phyloP scores from a whole-genome alignment of 2,113 vertebrate genomes.

The Oceanodroma tethys region DNA sequence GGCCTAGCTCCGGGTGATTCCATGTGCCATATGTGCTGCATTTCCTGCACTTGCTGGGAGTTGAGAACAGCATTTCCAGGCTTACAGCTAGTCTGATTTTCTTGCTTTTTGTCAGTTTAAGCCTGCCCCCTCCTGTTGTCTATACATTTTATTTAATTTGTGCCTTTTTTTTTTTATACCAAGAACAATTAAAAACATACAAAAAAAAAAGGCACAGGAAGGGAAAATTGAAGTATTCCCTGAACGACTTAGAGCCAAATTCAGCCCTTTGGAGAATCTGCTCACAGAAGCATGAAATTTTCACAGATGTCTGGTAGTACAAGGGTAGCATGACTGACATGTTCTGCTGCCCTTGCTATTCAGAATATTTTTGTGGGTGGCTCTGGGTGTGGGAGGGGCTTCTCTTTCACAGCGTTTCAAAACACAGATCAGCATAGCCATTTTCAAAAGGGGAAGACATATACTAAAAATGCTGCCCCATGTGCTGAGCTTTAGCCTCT shows the following conservation, averaged over 20 bases:
- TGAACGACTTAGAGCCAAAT: background rate
- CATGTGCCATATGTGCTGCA: background rate
- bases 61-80: background rate
- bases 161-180: background rate
- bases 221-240: background rate
- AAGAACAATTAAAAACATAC: slow-evolving; percentile 40
- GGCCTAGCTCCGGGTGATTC: slow-evolving; percentile 15
- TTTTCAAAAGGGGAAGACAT: background rate
- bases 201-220: background rate
- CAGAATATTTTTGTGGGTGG: background rate
- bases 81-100: background rate
- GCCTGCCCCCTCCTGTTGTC: slow-evolving; percentile 55
- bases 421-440: background rate
- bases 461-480: background rate
- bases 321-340: background rate
- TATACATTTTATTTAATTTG: slow-evolving; percentile 39
- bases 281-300: slow-evolving; percentile 51
- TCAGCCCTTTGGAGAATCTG: slow-evolving; percentile 9
- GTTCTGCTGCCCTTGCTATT: background rate
- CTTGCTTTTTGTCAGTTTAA: slow-evolving; percentile 48
- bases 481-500: background rate
- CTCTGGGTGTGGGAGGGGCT: background rate
- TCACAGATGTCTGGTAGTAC: slow-evolving; percentile 40
- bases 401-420: background rate
- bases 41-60: background rate